These are phyloP conservation scores for Caenorhabditis tropicalis DNA, from an alignment of 1,140 invertebrate genomes.

Conservation along the genomic window DNA sequence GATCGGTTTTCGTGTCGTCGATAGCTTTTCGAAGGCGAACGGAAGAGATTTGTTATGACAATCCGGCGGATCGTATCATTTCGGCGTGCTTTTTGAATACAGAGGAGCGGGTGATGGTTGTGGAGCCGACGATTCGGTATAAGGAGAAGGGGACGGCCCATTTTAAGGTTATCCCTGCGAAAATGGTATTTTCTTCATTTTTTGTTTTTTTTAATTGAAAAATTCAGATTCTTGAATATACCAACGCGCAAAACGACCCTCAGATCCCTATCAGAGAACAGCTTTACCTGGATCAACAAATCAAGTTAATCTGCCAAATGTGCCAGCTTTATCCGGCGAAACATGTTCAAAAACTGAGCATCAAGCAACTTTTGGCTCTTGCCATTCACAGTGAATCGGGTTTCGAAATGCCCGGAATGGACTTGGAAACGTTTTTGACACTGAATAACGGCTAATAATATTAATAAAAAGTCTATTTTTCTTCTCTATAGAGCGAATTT, in stretches of 20 bases:
- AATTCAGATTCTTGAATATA: not conserved
- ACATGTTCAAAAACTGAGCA: not conserved
- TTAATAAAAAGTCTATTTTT: too few relatives aligned
- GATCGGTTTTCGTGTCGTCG: not conserved
- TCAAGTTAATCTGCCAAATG: not conserved
- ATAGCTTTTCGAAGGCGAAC: not conserved
- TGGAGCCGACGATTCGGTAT: conserved; percentile 15
- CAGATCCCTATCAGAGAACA: not conserved
- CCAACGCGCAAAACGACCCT: not conserved
- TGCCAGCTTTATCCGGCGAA: not conserved
- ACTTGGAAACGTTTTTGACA: not conserved
- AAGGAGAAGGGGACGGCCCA: not conserved
- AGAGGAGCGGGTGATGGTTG: not conserved
- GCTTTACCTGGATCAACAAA: conserved; percentile 9
- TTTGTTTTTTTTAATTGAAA: not conserved
- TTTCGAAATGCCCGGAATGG: conserved; percentile 6
- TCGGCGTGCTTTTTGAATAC: not conserved
- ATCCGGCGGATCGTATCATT: not conserved
- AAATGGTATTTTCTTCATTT: not conserved
- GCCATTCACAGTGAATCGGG: not conserved
- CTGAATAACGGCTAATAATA: too few relatives aligned
- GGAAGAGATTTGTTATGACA: not conserved
- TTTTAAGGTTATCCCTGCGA: not conserved
- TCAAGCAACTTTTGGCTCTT: not conserved
- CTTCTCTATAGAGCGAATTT: too few relatives aligned